phyloP scores from a whole-genome alignment of 2,113 vertebrate species.

The Gorilla gorilla region DNA sequence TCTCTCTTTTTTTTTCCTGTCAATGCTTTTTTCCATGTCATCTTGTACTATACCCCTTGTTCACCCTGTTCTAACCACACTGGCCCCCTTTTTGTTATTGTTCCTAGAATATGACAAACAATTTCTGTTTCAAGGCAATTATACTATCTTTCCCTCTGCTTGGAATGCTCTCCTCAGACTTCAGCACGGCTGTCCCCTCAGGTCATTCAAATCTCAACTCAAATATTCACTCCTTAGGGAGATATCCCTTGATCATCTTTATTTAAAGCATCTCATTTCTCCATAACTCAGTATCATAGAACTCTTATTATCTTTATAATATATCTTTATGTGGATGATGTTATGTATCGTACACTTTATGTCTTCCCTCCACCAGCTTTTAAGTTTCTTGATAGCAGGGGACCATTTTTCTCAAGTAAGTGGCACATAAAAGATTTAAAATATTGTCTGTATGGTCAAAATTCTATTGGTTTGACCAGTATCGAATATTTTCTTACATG shows the following conservation, averaged over 20 bases:
- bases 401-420: not conserved
- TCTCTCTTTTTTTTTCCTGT: not conserved
- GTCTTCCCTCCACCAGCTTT: not conserved
- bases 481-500: not conserved
- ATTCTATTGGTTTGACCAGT: not conserved
- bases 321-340: not conserved
- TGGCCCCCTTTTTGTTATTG: not conserved
- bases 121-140: not conserved
- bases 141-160: not conserved
- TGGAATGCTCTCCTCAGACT: not conserved
- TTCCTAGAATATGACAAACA: not conserved
- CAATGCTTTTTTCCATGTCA: not conserved
- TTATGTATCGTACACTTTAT: not conserved
- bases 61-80: not conserved
- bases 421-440: not conserved
- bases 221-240: not conserved
- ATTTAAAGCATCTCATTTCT: not conserved
- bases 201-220: not conserved
- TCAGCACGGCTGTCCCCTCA: not conserved
- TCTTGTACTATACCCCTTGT: not conserved
- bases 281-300: not conserved
- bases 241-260: not conserved
- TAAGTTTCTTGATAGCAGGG: not conserved
- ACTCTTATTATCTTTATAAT: not conserved
- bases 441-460: not conserved